Conservation (phyloP, 2,797 vertebrate species). For the Dendrocincla tyrannina region DNA sequence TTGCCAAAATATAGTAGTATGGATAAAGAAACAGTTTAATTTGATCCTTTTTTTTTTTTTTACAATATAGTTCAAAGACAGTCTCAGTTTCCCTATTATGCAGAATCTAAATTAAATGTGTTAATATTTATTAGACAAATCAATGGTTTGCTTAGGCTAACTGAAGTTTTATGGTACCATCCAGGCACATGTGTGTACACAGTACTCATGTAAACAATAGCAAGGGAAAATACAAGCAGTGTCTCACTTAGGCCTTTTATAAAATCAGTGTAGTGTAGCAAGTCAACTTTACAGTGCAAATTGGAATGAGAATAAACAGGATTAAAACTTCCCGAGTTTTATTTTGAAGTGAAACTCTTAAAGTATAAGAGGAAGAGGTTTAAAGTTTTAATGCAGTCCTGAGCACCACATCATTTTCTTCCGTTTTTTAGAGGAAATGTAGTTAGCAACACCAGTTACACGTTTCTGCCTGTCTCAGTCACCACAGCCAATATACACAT, state of each 20-base stretch:
- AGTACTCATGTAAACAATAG: constrained; percentile 63
- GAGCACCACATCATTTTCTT: constrained; percentile 17
- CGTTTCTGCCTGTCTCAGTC: not conserved
- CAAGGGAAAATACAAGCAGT: constrained; percentile 64
- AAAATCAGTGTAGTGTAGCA: constrained; percentile 29
- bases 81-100: constrained; percentile 42
- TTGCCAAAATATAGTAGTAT: constrained; percentile 43
- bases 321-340: constrained; percentile 15
- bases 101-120: constrained; percentile 38
- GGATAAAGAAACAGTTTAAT: constrained; percentile 70
- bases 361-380: constrained; percentile 44
- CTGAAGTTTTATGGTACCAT: constrained; percentile 45
- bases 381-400: constrained; percentile 39
- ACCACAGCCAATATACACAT: not conserved
- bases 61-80: constrained; percentile 65
- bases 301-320: constrained; percentile 51
- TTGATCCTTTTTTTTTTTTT: constrained; percentile 39
- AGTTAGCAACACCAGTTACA: not conserved
- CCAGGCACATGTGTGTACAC: constrained; percentile 62
- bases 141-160: constrained; percentile 49
- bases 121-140: constrained; percentile 65
- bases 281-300: constrained; percentile 61
- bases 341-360: constrained; percentile 32
- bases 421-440: not conserved
- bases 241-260: constrained; percentile 39